A percentile compares a stretch with the other conserved stretches of the same genome.
Evolutionary conservation across 2,113 vertebrate species (phyloP).

Genomic region (Polypterus senegalus): DNA sequence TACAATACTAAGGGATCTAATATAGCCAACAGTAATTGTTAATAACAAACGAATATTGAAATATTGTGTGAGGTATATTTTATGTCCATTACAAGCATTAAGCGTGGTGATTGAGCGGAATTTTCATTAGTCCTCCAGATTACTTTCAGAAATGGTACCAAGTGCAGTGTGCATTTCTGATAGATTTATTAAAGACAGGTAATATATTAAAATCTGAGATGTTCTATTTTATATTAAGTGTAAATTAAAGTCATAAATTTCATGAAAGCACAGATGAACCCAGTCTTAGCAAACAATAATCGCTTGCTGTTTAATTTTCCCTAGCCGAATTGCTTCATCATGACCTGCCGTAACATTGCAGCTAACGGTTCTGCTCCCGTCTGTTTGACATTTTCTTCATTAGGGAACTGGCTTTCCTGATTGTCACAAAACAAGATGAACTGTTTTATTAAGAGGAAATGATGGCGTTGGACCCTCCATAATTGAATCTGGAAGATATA

Average conservation of each 20-base stretch:
- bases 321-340: slow-evolving; percentile 25
- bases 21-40: slow-evolving; percentile 21
- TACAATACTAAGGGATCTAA: too few species aligned
- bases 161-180: slow-evolving; percentile 38
- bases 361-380: slow-evolving; percentile 33
- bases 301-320: slow-evolving; percentile 35
- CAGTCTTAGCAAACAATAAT: slow-evolving; percentile 47
- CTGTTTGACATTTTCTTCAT: slow-evolving; percentile 46
- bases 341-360: slow-evolving; percentile 23
- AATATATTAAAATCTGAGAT: slow-evolving; percentile 47
- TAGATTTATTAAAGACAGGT: slow-evolving; percentile 60
- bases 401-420: slow-evolving; percentile 37
- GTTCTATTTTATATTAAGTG: slow-evolving; percentile 54
- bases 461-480: slow-evolving; percentile 30
- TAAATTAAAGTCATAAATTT: slow-evolving; percentile 72
- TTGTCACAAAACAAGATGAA: slow-evolving; percentile 45
- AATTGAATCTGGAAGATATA: slow-evolving; percentile 53
- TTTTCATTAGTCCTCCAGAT: slow-evolving; percentile 40
- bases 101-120: slow-evolving; percentile 24
- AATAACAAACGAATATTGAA: slow-evolving; percentile 17
- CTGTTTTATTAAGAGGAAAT: slow-evolving; percentile 50
- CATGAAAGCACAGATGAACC: slow-evolving; percentile 43
- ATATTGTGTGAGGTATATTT: slow-evolving; percentile 23
- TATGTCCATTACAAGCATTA: slow-evolving; percentile 27
- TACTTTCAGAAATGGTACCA: slow-evolving; percentile 47